Conservation (phyloP, 1,140 invertebrate genomes). For the honey bee (Apis mellifera) region Amel_HAv3.1 CM009939.2:7987501-7988000, state of each 20-base stretch:
- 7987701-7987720: neutral
- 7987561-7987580: neutral
- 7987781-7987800: no score
- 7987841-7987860: neutral
- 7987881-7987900: neutral
- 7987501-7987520: neutral
- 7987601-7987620: slow-evolving; percentile 40
- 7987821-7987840: neutral
- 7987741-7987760: no score
- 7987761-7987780: neutral
- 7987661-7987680: slow-evolving; percentile 40
- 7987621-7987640: slow-evolving; percentile 7
- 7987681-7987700: neutral
- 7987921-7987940: no score
- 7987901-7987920: neutral
- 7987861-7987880: neutral
- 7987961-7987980: neutral
- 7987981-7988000: no score
- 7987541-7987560: slow-evolving; percentile 19
- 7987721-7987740: neutral
- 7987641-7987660: neutral
- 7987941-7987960: neutral
- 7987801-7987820: no score
- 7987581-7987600: neutral
- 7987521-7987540: slow-evolving; percentile 40